Evolutionary conservation across 92 coral and sea anemone genomes (phyloP), one percentile per base, ranked within the genome.

Genomic region (Anthopleura xanthogrammica): DNA sequence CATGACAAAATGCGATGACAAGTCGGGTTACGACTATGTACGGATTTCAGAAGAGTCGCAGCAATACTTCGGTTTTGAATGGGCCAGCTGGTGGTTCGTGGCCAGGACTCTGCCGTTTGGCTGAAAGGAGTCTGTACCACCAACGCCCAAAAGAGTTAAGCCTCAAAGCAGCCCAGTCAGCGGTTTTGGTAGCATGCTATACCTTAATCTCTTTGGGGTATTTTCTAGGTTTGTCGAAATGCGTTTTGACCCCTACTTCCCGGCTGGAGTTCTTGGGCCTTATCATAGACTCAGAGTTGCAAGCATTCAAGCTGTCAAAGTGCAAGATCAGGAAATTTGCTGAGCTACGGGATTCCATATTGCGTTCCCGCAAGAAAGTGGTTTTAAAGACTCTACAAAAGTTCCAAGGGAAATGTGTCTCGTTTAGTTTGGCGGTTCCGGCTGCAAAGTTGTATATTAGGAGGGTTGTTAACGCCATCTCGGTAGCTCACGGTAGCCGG

Each of bases 401-500:
- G 16, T 24, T 72, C 3, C 12, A 8, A 24, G 40, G 40, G 5
- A 72, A 72, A 41, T 75, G 79, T 16, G 41, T 81, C 4, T 81
- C 77, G 19, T 66, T 81, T 29, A 8, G 77, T 1, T 14, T 41
- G 24, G 85, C 78, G 17, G 77, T 81, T 24, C 85, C 85, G 14
- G 85, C 58, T 7, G 85, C 85, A 13, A 81, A 70, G 77, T 52
- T 81, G 13, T 81, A 23, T 42, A 81, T 66, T 19, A 81, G 85
- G 60, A n/a, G n/a, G n/a, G n/a, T n/a, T n/a, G n/a, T n/a, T n/a
- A n/a, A n/a, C n/a, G n/a, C n/a, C n/a, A n/a, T n/a, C n/a, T n/a
- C n/a, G n/a, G n/a, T n/a, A n/a, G n/a, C n/a, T n/a, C n/a, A n/a
- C n/a, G n/a, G n/a, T n/a, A n/a, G n/a, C n/a, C n/a, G n/a, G n/a